Conservation (phyloP, 2,113 vertebrate species). For the Chaetura pelagica region DNA sequence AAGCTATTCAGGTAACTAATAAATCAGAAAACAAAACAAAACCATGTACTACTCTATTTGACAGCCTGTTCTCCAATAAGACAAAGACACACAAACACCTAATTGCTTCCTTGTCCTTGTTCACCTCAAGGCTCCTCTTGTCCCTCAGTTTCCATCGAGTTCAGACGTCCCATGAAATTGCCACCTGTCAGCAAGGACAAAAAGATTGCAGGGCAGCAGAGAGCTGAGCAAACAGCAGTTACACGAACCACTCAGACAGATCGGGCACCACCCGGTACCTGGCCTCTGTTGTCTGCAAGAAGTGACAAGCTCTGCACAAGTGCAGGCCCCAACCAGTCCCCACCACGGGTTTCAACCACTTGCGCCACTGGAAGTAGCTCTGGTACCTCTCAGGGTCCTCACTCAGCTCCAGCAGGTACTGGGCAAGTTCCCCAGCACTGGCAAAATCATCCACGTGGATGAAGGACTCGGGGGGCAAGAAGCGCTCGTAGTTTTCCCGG, state of each 20-base stretch:
- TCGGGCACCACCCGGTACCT: background rate
- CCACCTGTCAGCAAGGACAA: background rate
- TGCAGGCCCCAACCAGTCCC: background rate
- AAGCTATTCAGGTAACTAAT: background rate
- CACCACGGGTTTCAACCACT: background rate
- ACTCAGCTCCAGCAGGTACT: constrained; percentile 61
- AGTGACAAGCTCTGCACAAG: constrained; percentile 11
- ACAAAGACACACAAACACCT: background rate
- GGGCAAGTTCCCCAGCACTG: constrained; percentile 50
- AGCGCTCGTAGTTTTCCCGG: constrained; percentile 68
- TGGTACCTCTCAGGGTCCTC: constrained; percentile 46
- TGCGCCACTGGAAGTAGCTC: constrained; percentile 76
- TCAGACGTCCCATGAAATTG: accelerated
- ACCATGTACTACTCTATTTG: background rate
- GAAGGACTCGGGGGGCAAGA: constrained; percentile 77
- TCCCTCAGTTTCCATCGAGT: background rate
- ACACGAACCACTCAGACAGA: constrained; percentile 10
- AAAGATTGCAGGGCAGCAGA: background rate
- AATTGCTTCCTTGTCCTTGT: background rate
- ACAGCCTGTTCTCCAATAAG: background rate
- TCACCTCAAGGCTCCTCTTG: background rate
- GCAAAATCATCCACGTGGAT: constrained; percentile 81
- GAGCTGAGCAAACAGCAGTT: background rate
- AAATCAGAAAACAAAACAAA: background rate
- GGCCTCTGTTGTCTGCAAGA: background rate